phyloP scores from a whole-genome alignment of 2,113 vertebrate species.

The Tonatia bakeri region DNA sequence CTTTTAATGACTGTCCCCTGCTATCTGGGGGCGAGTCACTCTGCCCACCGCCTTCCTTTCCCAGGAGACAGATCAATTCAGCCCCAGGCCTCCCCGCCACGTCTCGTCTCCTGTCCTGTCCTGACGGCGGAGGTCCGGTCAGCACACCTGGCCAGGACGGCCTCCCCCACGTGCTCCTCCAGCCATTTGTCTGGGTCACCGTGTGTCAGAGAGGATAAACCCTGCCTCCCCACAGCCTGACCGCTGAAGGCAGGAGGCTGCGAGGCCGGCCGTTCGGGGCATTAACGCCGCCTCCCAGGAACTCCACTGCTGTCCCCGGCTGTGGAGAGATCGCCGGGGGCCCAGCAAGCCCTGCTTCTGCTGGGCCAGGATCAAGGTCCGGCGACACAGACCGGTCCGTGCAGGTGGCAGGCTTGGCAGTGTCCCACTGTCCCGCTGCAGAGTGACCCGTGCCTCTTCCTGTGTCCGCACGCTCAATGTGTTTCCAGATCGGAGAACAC shows the following conservation, averaged over 20 bases:
- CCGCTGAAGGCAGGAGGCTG: background rate
- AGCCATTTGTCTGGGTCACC: slow-evolving; percentile 23
- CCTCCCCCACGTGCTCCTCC: slow-evolving; percentile 6
- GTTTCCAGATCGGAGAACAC: background rate
- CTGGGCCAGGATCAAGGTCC: background rate
- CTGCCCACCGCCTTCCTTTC: slow-evolving; percentile 57
- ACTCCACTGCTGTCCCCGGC: fast-evolving
- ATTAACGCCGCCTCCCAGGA: background rate
- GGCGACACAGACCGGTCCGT: fast-evolving
- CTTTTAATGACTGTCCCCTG: slow-evolving; percentile 70
- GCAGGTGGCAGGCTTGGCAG: no score
- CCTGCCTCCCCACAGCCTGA: background rate
- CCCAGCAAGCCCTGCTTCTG: background rate
- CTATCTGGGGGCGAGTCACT: background rate
- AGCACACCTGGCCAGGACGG: background rate
- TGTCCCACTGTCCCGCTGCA: fast-evolving
- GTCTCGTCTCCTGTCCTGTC: slow-evolving; percentile 17
- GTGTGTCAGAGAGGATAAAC: slow-evolving; percentile 51
- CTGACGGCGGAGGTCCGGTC: slow-evolving; percentile 58
- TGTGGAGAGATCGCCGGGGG: fast-evolving
- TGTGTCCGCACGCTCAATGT: background rate
- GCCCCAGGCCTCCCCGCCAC: slow-evolving; percentile 59
- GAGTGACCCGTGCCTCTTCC: fast-evolving
- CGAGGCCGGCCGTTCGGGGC: background rate
- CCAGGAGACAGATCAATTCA: slow-evolving; percentile 69